Percentiles rank a stretch among this genome's conserved stretches.
Evolutionary conservation across 2,888 invertebrate species (phyloP).

Genomic region (Eueremaeus valkanovi): DNA sequence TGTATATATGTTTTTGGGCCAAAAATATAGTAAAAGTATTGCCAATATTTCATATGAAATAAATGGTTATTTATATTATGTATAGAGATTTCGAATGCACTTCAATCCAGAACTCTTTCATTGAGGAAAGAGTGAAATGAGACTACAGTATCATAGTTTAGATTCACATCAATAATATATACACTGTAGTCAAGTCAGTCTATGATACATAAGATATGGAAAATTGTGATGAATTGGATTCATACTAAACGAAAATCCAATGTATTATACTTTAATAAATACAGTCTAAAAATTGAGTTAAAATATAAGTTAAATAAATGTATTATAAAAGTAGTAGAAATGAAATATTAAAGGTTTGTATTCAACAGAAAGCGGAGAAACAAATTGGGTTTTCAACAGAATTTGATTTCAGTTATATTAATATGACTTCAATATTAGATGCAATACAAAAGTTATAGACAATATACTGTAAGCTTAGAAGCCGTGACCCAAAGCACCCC

Average conservation of each 20-base stretch:
- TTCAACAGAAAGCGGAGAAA: no score
- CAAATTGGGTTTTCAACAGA: no score
- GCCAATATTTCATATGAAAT: no score
- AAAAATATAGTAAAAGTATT: no score
- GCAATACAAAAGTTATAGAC: background rate
- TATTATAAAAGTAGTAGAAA: no score
- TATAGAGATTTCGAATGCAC: background rate
- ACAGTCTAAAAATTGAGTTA: background rate
- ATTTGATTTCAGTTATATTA: no score
- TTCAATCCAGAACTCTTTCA: background rate
- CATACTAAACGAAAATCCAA: no score
- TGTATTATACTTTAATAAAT: background rate
- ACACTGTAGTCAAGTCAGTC: background rate
- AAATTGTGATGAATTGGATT: no score
- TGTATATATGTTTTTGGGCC: no score
- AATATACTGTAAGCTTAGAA: background rate
- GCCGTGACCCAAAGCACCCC: background rate
- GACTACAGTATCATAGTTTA: background rate
- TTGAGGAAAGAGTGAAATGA: background rate
- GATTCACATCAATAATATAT: constrained; percentile 21
- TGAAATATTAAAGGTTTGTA: constrained; percentile 21
- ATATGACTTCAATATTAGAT: no score
- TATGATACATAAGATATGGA: background rate
- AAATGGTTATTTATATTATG: no score
- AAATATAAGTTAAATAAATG: background rate